A percentile compares a stretch with the other conserved stretches of the same genome.
Evolutionary conservation across 1,140 invertebrate species (phyloP).

Genomic region (Zophobas atratus): DNA sequence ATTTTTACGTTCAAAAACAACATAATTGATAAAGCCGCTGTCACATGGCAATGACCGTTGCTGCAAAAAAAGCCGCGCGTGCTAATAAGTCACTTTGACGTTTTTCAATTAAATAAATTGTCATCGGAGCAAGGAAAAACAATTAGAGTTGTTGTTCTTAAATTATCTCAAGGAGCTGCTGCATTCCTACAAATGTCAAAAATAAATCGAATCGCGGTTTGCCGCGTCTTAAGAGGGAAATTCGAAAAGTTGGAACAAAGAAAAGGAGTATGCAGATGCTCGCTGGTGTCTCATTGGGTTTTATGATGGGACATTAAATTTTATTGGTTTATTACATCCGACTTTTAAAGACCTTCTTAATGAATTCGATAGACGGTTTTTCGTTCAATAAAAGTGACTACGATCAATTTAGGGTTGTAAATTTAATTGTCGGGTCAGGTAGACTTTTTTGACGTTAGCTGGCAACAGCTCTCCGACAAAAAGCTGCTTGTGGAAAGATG

Average conservation of each 20-base stretch:
- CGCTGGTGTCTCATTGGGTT: constrained; percentile 45
- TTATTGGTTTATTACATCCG: constrained; percentile 54
- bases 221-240: constrained; percentile 7
- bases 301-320: constrained; percentile 51
- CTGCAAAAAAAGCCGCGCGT: too few relatives aligned
- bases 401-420: constrained; percentile 7
- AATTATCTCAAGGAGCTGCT: constrained; percentile 18
- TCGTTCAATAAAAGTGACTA: constrained; percentile 33
- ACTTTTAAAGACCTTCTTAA: constrained; percentile 49
- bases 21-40: constrained; percentile 17
- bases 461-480: neutral
- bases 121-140: constrained; percentile 4
- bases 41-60: neutral
- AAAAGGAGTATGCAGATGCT: constrained; percentile 44
- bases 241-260: constrained; percentile 25
- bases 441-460: neutral
- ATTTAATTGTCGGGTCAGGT: constrained; percentile 5
- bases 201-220: neutral
- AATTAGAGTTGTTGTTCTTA: constrained; percentile 23
- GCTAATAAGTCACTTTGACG: constrained; percentile 2
- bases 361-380: constrained; percentile 48
- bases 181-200: constrained; percentile 27
- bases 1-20: constrained; percentile 49
- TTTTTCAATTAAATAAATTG: constrained; percentile 4
- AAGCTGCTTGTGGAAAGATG: too few relatives aligned